Percentiles rank a stretch among this genome's conserved stretches.
Conservation (phyloP, 1,140 invertebrate genomes). For the Lordiphosa mommai region DNA sequence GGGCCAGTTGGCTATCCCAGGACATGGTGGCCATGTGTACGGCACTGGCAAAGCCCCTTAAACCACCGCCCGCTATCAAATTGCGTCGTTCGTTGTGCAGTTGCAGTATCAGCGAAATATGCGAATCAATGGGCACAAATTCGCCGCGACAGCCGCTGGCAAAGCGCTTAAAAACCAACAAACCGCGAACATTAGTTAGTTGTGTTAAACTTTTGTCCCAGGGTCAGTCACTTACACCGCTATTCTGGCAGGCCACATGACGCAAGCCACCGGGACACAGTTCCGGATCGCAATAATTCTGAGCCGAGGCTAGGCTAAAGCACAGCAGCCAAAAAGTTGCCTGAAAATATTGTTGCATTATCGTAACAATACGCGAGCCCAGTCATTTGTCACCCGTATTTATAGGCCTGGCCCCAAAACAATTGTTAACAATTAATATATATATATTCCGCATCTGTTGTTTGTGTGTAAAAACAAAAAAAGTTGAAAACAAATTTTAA, state of each 20-base stretch:
- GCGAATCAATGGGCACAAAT: slow-evolving; percentile 39
- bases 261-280: slow-evolving; percentile 37
- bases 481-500: no score
- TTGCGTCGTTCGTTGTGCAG: slow-evolving; percentile 60
- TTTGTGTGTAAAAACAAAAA: no score
- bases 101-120: slow-evolving; percentile 42
- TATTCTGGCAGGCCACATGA: slow-evolving; percentile 56
- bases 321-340: neutral
- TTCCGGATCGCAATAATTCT: slow-evolving; percentile 58
- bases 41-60: slow-evolving; percentile 49
- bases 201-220: neutral
- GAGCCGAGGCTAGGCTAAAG: neutral
- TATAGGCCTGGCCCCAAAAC: no score
- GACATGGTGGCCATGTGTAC: slow-evolving; percentile 56
- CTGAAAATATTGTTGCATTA: neutral
- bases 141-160: slow-evolving; percentile 50
- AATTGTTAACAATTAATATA: no score
- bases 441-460: no score
- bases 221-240: slow-evolving; percentile 41
- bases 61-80: slow-evolving; percentile 45
- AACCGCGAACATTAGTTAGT: no score
- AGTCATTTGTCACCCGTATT: no score
- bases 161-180: slow-evolving; percentile 25
- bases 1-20: slow-evolving; percentile 50
- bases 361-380: neutral